Base-by-base conservation (phyloP, 1,140 invertebrate genomes). In the Harpegnathos saltator region DNA sequence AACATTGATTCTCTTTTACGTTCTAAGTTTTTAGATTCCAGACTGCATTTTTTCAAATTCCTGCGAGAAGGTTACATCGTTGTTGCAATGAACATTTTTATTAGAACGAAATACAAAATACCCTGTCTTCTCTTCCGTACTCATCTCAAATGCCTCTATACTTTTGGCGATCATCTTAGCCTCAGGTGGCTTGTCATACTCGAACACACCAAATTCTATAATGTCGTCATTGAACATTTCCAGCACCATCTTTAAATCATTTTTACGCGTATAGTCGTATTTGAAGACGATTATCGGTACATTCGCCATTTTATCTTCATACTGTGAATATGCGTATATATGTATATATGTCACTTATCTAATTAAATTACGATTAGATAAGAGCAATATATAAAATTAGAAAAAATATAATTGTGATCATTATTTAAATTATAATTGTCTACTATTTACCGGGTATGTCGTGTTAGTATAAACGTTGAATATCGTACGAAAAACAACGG, bases 251-350 rank as follows among this genome's bases (percentile, higher is more conserved):
- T 92, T 92, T 5, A 94, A 84, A 33, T 94, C 93, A 59, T 91
- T 93, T 77, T 90, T 93, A 24, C 89, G 90, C 0, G 92, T 93
- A 63, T 90, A 92, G 68, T 94, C 93, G 33, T 92, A 94, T 89
- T 94, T 94, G 58, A 94, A 94, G n/a, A 94, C 72, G 12, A 92
- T 92, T 81, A 92, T 91, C 15, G 94, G 93, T 3, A 90, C 85
- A 62, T 91, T 90, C 4, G 75, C 73, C 11, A 87, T 90, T 66
- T 92, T 92, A 84, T 94, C 93, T 89, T 94, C 93, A 12, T 93
- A 94, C 93, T 94, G 11, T 24, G 3, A 22, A 54, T 91, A 89
- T 77, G 69, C 80, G 74, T 62, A 69, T 78, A 50, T 19, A 56
- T 22, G 75, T 84, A 22, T 66, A 5, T 54, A 29, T 26, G 29